Conservation (phyloP, 2,113 vertebrate species). For the Girardinichthys multiradiatus region DNA sequence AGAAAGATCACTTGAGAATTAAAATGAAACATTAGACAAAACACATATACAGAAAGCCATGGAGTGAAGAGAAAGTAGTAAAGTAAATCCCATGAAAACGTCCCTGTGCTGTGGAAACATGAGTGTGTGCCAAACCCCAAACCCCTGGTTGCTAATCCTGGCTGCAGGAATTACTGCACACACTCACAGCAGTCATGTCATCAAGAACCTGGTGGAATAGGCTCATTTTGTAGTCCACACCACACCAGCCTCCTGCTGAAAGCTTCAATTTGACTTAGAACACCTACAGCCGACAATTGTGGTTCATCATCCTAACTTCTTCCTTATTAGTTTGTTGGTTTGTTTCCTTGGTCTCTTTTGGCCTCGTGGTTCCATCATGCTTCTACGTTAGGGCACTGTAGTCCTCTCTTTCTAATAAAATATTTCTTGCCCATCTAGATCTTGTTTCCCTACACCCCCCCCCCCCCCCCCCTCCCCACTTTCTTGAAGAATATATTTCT, state of each 20-base stretch:
- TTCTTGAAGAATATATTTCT: not conserved
- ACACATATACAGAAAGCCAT: not conserved
- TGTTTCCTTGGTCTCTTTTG: slow-evolving; percentile 33
- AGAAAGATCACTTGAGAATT: not conserved
- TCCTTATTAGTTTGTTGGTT: slow-evolving; percentile 31
- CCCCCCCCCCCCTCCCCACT: not conserved
- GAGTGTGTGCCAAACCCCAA: slow-evolving; percentile 64
- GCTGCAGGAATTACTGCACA: slow-evolving; percentile 57
- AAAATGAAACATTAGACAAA: not conserved
- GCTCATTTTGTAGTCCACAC: slow-evolving; percentile 55
- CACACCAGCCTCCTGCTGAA: slow-evolving; percentile 72
- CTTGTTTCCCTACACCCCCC: not conserved
- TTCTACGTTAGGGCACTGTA: not conserved
- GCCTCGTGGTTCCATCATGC: slow-evolving; percentile 1
- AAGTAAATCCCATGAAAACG: slow-evolving; percentile 49
- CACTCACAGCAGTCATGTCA: slow-evolving; percentile 75
- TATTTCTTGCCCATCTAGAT: slow-evolving; percentile 14
- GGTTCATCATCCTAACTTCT: slow-evolving; percentile 59
- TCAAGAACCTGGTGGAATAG: slow-evolving; percentile 47
- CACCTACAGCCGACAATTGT: slow-evolving; percentile 67
- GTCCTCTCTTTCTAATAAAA: slow-evolving; percentile 14
- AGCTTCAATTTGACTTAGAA: slow-evolving; percentile 62
- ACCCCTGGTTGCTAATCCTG: slow-evolving; percentile 56
- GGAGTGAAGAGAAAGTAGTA: slow-evolving; percentile 17
- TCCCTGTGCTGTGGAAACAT: slow-evolving; percentile 48